Percentiles rank a stretch among this genome's conserved stretches.
Conservation (phyloP, 2,113 vertebrate species). For the Triplophysa siluroides region DNA sequence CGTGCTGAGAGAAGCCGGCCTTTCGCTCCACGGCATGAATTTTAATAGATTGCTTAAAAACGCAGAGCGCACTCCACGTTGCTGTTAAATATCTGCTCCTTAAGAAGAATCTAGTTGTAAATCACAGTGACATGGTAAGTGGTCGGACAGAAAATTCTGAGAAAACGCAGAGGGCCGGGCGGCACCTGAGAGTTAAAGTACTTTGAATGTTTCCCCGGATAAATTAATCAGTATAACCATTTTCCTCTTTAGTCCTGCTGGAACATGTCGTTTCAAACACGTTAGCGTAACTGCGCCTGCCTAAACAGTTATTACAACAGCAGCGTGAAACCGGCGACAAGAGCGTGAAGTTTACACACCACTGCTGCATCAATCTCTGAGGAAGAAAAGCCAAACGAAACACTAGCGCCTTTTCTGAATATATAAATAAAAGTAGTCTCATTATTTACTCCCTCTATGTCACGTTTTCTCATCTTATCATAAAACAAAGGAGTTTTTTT, state of each 20-base stretch:
- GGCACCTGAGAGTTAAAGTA: neutral
- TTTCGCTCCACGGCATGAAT: slow-evolving; percentile 23
- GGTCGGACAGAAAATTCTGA: neutral
- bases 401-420: neutral
- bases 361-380: slow-evolving; percentile 22
- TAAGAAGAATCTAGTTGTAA: slow-evolving; percentile 10
- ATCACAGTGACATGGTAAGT: slow-evolving; percentile 5
- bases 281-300: slow-evolving; percentile 21
- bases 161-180: neutral
- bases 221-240: slow-evolving; percentile 25
- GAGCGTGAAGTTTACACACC: neutral
- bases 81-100: slow-evolving; percentile 26
- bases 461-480: no score
- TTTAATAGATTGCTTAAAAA: slow-evolving; percentile 46
- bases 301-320: slow-evolving; percentile 34
- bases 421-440: neutral
- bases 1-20: neutral
- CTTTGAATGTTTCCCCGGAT: neutral
- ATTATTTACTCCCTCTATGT: neutral
- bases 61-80: slow-evolving; percentile 7
- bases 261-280: slow-evolving; percentile 26
- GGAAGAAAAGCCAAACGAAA: neutral
- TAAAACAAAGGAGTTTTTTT: no score
- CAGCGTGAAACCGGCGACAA: slow-evolving; percentile 31
- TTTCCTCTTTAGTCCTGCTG: slow-evolving; percentile 28